Percentiles rank a stretch among this genome's conserved stretches.
Evolutionary conservation across 2,888 invertebrate genomes (phyloP).

Genomic region (Lasioglossum lativentre): DNA sequence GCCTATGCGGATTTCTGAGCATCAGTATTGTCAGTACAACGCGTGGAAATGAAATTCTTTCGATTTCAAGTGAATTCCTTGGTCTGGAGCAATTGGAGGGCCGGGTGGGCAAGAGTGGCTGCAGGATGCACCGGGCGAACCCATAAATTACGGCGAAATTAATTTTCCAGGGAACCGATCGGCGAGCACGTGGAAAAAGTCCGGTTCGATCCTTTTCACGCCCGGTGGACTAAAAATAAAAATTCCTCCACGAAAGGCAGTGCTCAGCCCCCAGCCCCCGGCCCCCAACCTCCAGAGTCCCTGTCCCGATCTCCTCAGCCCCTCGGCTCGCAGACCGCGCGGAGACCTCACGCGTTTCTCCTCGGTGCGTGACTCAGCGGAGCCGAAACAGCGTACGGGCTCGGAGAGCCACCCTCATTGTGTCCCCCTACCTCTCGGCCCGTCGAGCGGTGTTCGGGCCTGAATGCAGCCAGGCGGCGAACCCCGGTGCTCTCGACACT

Average conservation of each 20-base stretch:
- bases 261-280: not conserved
- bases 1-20: not conserved
- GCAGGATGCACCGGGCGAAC: not conserved
- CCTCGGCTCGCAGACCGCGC: constrained; percentile 43
- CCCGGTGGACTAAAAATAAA: constrained; percentile 33
- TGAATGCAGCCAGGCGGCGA: constrained; percentile 73
- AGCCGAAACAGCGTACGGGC: constrained; percentile 73
- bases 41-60: not conserved
- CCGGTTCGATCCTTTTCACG: constrained; percentile 17
- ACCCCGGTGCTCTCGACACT: constrained; percentile 67
- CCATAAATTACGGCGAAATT: constrained; percentile 15
- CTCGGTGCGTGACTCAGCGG: constrained; percentile 81
- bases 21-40: not conserved
- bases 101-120: not conserved
- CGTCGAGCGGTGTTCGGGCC: constrained; percentile 54
- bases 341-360: constrained; percentile 70
- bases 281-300: not conserved
- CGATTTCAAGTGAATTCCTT: not conserved
- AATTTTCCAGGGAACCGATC: constrained; percentile 17
- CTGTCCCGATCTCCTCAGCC: not conserved
- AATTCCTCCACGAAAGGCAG: constrained; percentile 39
- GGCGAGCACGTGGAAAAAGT: not conserved
- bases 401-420: constrained; percentile 69
- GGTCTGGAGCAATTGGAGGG: not conserved
- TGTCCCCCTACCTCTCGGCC: constrained; percentile 39